Evolutionary conservation across 2,797 vertebrate species (phyloP).

Genomic region (Gambusia yucatana): DNA sequence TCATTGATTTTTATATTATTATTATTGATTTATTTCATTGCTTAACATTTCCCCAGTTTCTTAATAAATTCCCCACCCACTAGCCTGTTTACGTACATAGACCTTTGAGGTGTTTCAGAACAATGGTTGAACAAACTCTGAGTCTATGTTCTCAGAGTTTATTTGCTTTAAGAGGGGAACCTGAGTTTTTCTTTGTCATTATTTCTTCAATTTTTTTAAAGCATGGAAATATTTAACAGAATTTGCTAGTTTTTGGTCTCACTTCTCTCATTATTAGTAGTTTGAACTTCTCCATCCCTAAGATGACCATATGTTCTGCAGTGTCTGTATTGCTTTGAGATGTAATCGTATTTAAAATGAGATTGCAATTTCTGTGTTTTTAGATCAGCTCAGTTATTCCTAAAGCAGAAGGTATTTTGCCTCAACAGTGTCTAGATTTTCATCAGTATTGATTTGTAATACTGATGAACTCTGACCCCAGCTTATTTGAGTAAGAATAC

Average conservation of each 20-base stretch:
- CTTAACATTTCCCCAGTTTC: not conserved
- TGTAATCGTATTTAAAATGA: not conserved
- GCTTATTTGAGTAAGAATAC: not conserved
- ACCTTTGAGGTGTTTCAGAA: not conserved
- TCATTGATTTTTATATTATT: constrained; percentile 33
- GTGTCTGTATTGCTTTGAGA: not conserved
- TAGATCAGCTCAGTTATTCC: not conserved
- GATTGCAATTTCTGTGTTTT: not conserved
- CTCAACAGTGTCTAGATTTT: not conserved
- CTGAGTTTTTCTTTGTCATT: not conserved
- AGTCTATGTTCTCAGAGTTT: not conserved
- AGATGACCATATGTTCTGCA: not conserved
- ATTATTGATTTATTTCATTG: not conserved
- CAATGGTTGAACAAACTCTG: not conserved
- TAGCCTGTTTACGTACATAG: not conserved
- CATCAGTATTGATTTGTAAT: not conserved
- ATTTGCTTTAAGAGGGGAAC: not conserved
- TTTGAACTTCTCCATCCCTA: not conserved
- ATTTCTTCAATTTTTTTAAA: not conserved
- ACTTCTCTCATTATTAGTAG: not conserved
- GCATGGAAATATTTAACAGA: not conserved
- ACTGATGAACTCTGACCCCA: not conserved
- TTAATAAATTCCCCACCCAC: not conserved
- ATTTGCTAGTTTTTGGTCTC: not conserved
- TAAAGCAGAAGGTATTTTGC: not conserved